phyloP scores from a whole-genome alignment of 2,113 vertebrate genomes.

The Nanger granti region DNA sequence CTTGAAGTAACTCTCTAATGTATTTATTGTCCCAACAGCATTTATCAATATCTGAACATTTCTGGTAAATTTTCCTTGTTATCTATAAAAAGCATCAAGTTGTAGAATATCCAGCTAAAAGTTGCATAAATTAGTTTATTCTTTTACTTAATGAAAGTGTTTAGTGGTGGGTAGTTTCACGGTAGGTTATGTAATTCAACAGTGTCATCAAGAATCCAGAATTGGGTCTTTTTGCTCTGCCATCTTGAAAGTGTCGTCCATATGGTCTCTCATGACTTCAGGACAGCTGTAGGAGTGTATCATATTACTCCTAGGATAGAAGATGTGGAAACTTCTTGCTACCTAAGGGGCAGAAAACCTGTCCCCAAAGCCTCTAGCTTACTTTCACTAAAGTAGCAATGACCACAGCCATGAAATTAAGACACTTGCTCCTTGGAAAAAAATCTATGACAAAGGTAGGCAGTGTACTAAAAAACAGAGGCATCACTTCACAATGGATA shows the following conservation, averaged over 20 bases:
- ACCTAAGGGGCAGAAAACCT: not conserved
- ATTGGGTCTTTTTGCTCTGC: not conserved
- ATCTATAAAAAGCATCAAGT: not conserved
- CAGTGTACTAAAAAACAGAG: not conserved
- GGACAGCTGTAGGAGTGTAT: not conserved
- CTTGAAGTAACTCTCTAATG: not conserved
- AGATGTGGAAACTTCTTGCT: not conserved
- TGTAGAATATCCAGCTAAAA: not conserved
- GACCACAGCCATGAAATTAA: not conserved
- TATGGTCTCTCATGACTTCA: not conserved
- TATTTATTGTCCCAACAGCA: not conserved
- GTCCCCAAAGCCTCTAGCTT: not conserved
- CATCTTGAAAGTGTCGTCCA: not conserved
- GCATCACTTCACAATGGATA: not conserved
- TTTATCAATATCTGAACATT: not conserved
- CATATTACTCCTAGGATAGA: not conserved
- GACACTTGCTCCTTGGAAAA: not conserved
- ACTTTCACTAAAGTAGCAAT: not conserved
- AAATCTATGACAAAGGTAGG: not conserved
- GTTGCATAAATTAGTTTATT: not conserved
- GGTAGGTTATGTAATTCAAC: not conserved
- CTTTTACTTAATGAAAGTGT: not conserved
- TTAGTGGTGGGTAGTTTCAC: not conserved
- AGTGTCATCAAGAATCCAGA: not conserved
- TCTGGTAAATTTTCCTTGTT: not conserved